Conservation (phyloP, 2,888 invertebrate genomes). For the Amphipoea lucens region DNA sequence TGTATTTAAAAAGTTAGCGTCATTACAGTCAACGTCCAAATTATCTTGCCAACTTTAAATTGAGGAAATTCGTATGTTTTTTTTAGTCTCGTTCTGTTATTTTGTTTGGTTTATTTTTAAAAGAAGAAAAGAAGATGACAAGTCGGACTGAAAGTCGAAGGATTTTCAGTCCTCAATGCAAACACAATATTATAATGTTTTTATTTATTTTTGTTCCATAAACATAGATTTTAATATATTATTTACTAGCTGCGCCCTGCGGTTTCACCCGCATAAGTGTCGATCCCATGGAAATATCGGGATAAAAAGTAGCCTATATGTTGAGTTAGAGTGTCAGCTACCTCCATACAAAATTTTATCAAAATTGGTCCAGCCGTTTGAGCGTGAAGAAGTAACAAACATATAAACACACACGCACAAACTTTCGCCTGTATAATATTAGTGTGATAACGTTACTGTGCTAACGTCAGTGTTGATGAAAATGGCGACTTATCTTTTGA, state of each 20-base stretch:
- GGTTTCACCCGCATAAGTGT: too few relatives aligned
- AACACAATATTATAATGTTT: neutral
- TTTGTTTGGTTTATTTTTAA: conserved; percentile 16
- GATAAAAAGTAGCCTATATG: too few relatives aligned
- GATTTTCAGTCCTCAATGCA: neutral
- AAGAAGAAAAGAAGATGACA: neutral
- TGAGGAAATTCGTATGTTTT: conserved; percentile 52
- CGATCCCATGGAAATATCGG: too few relatives aligned
- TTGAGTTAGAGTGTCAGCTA: too few relatives aligned
- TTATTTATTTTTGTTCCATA: neutral
- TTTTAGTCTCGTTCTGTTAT: conserved; percentile 3
- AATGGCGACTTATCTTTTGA: neutral
- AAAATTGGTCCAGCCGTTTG: too few relatives aligned
- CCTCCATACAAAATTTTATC: too few relatives aligned
- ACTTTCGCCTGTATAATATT: too few relatives aligned
- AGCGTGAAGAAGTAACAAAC: too few relatives aligned
- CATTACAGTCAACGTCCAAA: conserved; percentile 55
- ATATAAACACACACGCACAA: too few relatives aligned
- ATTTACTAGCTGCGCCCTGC: too few relatives aligned
- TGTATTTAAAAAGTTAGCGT: conserved; percentile 64
- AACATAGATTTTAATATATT: neutral
- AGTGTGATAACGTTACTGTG: neutral
- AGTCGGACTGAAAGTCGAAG: neutral
- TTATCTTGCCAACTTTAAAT: conserved; percentile 61
- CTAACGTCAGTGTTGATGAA: neutral